Evolutionary conservation across 2,113 vertebrate species (phyloP), one percentile per base, ranked within the genome.

Genomic region (Chionis minor): DNA sequence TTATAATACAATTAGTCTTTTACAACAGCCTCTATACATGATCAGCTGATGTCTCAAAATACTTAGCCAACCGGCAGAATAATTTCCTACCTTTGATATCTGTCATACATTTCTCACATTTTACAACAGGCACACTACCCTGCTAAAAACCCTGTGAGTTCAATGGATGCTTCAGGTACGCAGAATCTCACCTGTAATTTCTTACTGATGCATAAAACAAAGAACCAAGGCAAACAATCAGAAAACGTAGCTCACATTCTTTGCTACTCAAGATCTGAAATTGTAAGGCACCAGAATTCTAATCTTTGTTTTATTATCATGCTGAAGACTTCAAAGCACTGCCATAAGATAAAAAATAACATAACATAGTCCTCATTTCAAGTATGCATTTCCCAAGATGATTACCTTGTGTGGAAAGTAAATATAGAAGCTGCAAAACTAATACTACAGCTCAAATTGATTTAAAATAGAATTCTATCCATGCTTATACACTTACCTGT

Each of bases 321-420:
- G 24, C 6, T 0, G 2, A 84, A 81, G 35, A 45, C 30, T 78
- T 86, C 65, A 91, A 92, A 95, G 47, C 20, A 73, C 35, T 61
- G 12, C 45, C 32, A 33, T 42, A 77, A 78, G 14, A 80, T 65
- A 63, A 83, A 77, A 88, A 33, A 52, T 5, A 35, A 47, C 4
- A 49, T 79, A 87, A 87, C 20, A 13, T 80, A 90, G 80, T 90
- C 47, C 55, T 42, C 38, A 80, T 72, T 92, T 87, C 70, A 95
- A 88, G 58, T 75, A 82, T 56, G 16, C 28, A 38, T 88, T 94
- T 95, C 84, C 81, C n/a, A 75, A 77, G 23, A 47, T 90, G 70
- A 67, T 94, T 90, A 91, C 55, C 38, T 82, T 75, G 70, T 35
- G 47, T 69, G 40, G 89, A 94, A 89, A 95, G 51, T 66, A 97